phyloP scores from a whole-genome alignment of 2,797 vertebrate genomes.

The Lophura swinhoii region DNA sequence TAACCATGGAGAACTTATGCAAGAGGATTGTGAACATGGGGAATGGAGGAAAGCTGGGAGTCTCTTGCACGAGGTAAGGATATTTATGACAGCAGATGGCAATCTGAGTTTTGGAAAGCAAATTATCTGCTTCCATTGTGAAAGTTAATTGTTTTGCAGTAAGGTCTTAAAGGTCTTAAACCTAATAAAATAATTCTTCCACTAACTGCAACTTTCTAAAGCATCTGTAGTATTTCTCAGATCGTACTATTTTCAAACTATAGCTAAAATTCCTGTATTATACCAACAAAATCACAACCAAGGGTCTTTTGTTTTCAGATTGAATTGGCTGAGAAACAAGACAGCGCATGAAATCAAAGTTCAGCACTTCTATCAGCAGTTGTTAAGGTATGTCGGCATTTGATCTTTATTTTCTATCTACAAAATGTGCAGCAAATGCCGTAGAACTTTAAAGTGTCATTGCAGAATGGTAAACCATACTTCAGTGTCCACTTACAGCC shows the following conservation, averaged over 20 bases:
- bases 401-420: neutral
- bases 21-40: conserved; percentile 88
- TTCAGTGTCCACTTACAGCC: neutral
- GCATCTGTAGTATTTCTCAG: neutral
- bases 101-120: neutral
- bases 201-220: neutral
- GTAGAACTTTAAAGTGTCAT: neutral
- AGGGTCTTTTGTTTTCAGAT: conserved; percentile 72
- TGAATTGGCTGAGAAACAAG: conserved; percentile 81
- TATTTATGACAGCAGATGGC: neutral
- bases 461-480: neutral
- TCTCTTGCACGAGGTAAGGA: conserved; percentile 90
- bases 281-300: neutral
- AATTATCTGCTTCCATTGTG: neutral
- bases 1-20: conserved; percentile 80
- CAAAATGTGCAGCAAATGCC: neutral
- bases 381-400: conserved; percentile 85
- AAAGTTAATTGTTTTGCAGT: neutral
- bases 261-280: neutral
- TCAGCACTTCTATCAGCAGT: conserved; percentile 86
- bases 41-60: conserved; percentile 85
- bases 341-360: conserved; percentile 88
- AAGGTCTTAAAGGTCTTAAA: neutral
- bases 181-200: neutral
- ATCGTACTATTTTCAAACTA: neutral